Percentiles rank a stretch among this genome's conserved stretches.
These are phyloP conservation scores for Lytechinus variegatus DNA, from an alignment of 35 echinoderm and acorn worm genomes.

Conservation along the genomic window DNA sequence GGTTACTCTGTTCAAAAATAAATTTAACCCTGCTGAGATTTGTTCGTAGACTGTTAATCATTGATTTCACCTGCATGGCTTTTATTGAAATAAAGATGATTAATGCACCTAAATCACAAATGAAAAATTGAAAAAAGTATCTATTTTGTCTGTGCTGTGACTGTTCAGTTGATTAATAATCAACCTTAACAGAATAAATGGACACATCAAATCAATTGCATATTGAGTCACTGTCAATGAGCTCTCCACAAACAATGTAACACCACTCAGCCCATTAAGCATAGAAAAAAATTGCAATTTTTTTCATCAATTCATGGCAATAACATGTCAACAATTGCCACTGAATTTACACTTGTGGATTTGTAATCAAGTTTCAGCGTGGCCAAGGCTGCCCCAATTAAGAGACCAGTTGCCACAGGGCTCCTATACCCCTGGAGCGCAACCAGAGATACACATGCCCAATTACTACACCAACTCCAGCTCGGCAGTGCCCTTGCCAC, in stretches of 20 bases:
- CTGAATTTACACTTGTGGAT: slow-evolving; percentile 41
- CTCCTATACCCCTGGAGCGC: background rate
- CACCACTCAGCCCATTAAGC: background rate
- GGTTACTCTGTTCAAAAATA: background rate
- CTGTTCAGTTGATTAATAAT: background rate
- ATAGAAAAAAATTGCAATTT: background rate
- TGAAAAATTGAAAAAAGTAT: background rate
- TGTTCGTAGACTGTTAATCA: background rate
- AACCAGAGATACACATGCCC: background rate
- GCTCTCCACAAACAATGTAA: background rate
- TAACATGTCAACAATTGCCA: slow-evolving; percentile 21
- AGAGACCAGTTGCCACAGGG: background rate
- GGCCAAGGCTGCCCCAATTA: slow-evolving; percentile 40
- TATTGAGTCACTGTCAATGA: slow-evolving; percentile 19
- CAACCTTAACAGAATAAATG: background rate
- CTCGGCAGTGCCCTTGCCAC: background rate
- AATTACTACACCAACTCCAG: background rate
- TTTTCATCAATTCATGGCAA: background rate
- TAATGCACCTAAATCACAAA: background rate
- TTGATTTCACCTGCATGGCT: background rate
- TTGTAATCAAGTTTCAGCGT: background rate
- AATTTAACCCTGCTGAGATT: background rate
- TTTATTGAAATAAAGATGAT: background rate
- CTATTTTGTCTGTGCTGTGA: background rate
- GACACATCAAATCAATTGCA: background rate